Conservation (phyloP, 2,797 vertebrate species). For the Tiaroga cobitis region DNA sequence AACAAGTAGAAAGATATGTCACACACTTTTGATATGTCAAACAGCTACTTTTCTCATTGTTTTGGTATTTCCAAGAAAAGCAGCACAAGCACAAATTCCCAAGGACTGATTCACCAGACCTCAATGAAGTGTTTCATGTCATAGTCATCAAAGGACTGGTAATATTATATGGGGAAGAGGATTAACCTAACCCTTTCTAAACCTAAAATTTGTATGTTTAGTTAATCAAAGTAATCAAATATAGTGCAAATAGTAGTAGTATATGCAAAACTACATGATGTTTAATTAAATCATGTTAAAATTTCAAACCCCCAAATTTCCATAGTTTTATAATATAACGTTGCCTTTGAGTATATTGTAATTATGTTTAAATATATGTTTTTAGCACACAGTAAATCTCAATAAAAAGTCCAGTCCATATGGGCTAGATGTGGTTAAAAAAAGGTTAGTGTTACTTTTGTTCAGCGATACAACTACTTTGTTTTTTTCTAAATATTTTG, state of each 20-base stretch:
- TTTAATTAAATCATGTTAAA: neutral
- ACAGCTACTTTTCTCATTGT: conserved; percentile 8
- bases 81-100: neutral
- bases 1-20: neutral
- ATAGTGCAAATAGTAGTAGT: neutral
- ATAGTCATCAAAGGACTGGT: neutral
- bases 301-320: neutral
- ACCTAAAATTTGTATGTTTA: neutral
- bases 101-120: neutral
- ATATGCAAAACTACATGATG: neutral
- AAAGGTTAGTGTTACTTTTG: neutral
- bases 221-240: too few relatives aligned
- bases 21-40: too few relatives aligned
- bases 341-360: neutral
- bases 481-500: neutral
- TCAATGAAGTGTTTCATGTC: neutral
- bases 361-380: neutral
- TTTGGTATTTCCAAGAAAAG: neutral
- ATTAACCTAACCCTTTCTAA: neutral
- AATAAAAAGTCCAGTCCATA: neutral
- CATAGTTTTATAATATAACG: neutral
- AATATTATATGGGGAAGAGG: neutral
- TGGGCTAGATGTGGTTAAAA: neutral
- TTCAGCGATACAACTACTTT: neutral
- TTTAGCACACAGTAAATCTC: neutral